Base-by-base conservation (phyloP, 2,797 vertebrate species). In the Morelia viridis region DNA sequence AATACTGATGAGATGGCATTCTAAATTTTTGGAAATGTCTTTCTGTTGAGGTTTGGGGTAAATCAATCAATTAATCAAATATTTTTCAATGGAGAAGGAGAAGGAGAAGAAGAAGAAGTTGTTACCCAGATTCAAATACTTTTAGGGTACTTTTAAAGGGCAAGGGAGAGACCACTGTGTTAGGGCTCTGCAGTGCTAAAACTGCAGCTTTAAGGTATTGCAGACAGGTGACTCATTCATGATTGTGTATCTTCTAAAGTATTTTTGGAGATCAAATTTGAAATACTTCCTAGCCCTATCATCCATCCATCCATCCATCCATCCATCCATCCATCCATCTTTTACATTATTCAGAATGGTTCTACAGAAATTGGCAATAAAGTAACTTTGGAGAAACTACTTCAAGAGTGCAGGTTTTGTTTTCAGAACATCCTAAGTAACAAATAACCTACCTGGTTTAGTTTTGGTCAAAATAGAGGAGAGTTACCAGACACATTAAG, bases 1-100 rank as follows among this genome's bases (percentile, higher is more conserved):
- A 89, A 92, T 91, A 91, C 15, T 89, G 56, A 71, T 91, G 56
- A 76, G 83, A 62, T 57, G 80, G 62, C 80, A 76, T 56, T n/a
- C 87, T 85, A 56, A 41, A 9, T 62, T 71, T 53, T 83, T 91
- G 61, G 28, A 57, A 83, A 31, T 35, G 35, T 58, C 17, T 50
- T 76, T 68, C n/a, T 89, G 24, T 86, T 85, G 26, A 71, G 60
- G 3, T n/a, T 19, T 56, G 80, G 22, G 28, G 28, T n/a, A 41
- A 80, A 60, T 28, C 28, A 85, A 17, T 6, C 31, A 71, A 71
- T 35, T 7, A 7, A 71, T 71, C 15, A 35, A 35, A 41, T 41
- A 41, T 41, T 41, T 41, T 41, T 41, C 1, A 41, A 35, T 1
- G 35, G 35, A 35, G 61, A 8, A 13, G 64, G 4, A 5, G 64